Base-by-base conservation (phyloP, 2,888 invertebrate species). In the Scrobipalpa costella region DNA sequence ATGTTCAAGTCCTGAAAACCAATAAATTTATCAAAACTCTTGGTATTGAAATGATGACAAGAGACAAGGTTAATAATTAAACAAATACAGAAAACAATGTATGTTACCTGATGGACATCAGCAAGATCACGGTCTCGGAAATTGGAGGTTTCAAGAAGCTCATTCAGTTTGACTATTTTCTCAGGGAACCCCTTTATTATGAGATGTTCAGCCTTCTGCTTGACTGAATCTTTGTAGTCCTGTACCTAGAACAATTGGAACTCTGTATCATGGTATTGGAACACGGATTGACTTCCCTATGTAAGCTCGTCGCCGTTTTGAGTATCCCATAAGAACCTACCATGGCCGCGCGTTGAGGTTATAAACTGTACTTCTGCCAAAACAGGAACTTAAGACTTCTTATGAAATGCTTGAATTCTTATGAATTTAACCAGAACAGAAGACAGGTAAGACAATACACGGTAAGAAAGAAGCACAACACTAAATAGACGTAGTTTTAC, bases 181-280 rank as follows among this genome's bases (percentile, higher is more conserved):
- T 96, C 96, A 9, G 99, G 98, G 85, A 98, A 98, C 58, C 96
- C 96, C 85, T 95, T 96, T 66, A 97, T 93, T 66, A 98, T 95
- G 67, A 98, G 91, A 71, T 95, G 94, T 82, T 98, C 98, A 11
- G 97, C 98, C 92, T 97, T 96, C 70, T 93, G 93, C 86, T 97
- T 97, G 68, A 97, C 92, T 67, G 95, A 94, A 79, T 97, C 97
- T 91, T 97, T 98, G 89, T 97, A 98, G 75, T 97, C 96, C 87
- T 96, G 95, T 73, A 97, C 97, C 97, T 97, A 89, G 68, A 92
- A 82, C 63, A 64, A 74, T 33, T 65, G 17, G 13, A 34, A 34
- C 11, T 9, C 34, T 55, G 55, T 55, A 55, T 55, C n/a, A 33
- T 55, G 44, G 17, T 1, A 19, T n/a, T 34, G 8, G 21, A 49